A percentile compares a stretch with the other conserved stretches of the same genome.
Conservation (phyloP, 2,888 invertebrate genomes). For the Tipula unca region DNA sequence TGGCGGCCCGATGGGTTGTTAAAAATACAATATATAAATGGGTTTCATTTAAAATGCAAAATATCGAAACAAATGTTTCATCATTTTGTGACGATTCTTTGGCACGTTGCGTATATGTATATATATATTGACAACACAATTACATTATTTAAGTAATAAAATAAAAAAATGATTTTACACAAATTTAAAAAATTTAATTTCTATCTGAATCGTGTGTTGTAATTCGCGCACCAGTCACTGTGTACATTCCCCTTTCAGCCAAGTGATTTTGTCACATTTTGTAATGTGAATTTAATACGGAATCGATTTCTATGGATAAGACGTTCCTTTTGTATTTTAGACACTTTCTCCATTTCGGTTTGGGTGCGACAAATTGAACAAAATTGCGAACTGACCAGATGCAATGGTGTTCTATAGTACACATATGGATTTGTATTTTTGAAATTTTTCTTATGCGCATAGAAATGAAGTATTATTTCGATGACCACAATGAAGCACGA, state of each 20-base stretch:
- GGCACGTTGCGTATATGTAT: background rate
- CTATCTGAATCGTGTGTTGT: background rate
- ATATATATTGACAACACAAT: background rate
- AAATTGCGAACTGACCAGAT: conserved; percentile 57
- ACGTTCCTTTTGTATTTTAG: conserved; percentile 56
- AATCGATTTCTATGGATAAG: conserved; percentile 28
- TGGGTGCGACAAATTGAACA: conserved; percentile 59
- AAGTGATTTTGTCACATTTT: background rate
- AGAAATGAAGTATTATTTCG: conserved; percentile 56
- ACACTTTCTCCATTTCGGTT: conserved; percentile 52
- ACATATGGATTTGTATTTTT: conserved; percentile 47
- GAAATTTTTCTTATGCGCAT: conserved; percentile 60
- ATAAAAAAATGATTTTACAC: background rate
- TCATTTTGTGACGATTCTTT: background rate
- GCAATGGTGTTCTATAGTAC: conserved; percentile 62
- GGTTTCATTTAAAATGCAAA: background rate
- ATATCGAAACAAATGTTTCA: conserved; percentile 14
- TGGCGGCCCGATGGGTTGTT: background rate
- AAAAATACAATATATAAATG: background rate
- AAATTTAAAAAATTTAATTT: background rate
- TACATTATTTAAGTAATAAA: background rate
- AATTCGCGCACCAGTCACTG: background rate
- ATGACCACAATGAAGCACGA: conserved; percentile 46
- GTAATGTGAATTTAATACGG: conserved; percentile 29
- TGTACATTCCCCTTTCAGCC: background rate